These are phyloP conservation scores for Danio choprae DNA, from an alignment of 2,797 vertebrate genomes.

Conservation along the genomic window DNA sequence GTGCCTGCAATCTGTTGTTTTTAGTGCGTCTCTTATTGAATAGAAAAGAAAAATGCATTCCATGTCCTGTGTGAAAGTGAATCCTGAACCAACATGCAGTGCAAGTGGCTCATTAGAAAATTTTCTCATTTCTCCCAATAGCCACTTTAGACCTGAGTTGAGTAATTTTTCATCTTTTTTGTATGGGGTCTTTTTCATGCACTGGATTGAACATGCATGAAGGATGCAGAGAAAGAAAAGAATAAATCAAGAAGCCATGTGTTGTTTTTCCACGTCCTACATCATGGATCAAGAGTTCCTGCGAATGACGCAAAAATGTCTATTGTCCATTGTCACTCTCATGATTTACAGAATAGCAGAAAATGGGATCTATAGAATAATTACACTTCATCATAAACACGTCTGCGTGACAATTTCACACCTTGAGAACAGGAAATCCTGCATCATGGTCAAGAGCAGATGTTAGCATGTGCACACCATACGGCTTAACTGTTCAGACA, in stretches of 20 bases:
- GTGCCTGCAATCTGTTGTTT: no score
- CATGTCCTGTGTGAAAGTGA: no score
- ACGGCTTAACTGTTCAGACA: neutral
- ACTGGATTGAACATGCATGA: neutral
- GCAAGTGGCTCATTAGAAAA: no score
- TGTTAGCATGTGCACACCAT: conserved; percentile 1
- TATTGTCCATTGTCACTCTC: neutral
- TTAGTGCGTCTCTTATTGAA: no score
- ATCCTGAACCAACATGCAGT: no score
- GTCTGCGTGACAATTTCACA: neutral
- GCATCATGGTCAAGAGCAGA: neutral
- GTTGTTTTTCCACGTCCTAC: neutral
- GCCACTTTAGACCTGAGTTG: no score
- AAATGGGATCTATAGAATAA: neutral
- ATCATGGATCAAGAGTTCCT: neutral
- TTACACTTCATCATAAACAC: neutral
- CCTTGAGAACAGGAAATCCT: conserved; percentile 12
- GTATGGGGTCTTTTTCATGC: no score
- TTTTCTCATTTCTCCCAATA: no score
- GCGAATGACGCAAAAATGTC: neutral
- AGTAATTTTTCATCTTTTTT: no score
- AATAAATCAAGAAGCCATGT: no score
- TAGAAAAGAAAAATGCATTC: no score
- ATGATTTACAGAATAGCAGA: neutral
- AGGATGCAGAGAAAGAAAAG: neutral